These are phyloP conservation scores for Muricea muricata DNA, from an alignment of 92 coral and sea anemone genomes.

Conservation along the genomic window DNA sequence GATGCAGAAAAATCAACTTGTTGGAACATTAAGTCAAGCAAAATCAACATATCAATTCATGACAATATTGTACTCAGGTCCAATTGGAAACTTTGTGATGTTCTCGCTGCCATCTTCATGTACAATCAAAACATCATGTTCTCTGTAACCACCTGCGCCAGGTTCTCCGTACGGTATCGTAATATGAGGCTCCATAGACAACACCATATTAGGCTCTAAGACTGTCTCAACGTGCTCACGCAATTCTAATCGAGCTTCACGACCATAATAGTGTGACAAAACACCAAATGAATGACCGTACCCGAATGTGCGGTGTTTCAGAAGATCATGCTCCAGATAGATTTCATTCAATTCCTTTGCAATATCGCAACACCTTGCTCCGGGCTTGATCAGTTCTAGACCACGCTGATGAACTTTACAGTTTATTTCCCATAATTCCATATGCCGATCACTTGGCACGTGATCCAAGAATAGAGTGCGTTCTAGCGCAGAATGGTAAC, in stretches of 20 bases:
- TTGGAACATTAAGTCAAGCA: too few species aligned
- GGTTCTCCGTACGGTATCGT: constrained; percentile 86
- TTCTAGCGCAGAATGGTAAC: constrained; percentile 85
- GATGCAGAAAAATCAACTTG: too few species aligned
- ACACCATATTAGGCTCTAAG: constrained; percentile 86
- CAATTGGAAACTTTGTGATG: constrained; percentile 84
- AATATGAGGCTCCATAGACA: constrained; percentile 93
- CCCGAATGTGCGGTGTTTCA: constrained; percentile 85
- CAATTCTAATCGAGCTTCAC: constrained; percentile 90
- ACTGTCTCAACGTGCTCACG: constrained; percentile 88
- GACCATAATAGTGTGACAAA: constrained; percentile 88
- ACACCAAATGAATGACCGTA: constrained; percentile 95
- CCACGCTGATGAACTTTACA: constrained; percentile 88
- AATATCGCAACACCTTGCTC: constrained; percentile 80
- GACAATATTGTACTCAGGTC: constrained; percentile 74
- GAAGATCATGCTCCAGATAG: constrained; percentile 72
- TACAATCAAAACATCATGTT: constrained; percentile 84
- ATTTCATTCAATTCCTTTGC: constrained; percentile 86
- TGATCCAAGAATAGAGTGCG: constrained; percentile 87
- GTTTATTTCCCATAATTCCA: constrained; percentile 88
- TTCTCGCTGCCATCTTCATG: constrained; percentile 72
- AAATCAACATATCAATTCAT: too few species aligned
- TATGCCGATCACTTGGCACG: constrained; percentile 89
- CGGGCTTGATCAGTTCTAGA: constrained; percentile 83
- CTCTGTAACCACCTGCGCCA: constrained; percentile 93